Conservation (phyloP, 2,888 invertebrate species). For the Mythimna albipuncta region DNA sequence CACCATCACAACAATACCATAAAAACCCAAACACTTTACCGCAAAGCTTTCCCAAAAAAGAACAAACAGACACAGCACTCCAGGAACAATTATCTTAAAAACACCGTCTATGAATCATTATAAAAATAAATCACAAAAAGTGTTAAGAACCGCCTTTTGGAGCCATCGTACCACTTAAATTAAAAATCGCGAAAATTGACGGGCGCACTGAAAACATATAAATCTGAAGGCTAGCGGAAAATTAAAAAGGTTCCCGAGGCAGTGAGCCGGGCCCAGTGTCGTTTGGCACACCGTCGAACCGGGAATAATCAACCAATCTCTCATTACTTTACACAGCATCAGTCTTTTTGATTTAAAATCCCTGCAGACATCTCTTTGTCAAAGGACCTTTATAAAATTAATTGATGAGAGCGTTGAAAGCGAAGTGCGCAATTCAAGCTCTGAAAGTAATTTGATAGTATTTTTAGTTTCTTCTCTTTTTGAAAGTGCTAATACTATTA, state of each 20-base stretch:
- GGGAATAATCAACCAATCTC: slow-evolving; percentile 76
- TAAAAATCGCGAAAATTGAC: slow-evolving; percentile 87
- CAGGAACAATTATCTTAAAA: slow-evolving; percentile 67
- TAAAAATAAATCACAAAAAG: slow-evolving; percentile 69
- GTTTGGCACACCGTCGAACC: slow-evolving; percentile 72
- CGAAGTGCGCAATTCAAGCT: slow-evolving; percentile 42
- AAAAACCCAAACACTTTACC: slow-evolving; percentile 36
- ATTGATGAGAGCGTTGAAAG: slow-evolving; percentile 59
- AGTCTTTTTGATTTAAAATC: slow-evolving; percentile 70
- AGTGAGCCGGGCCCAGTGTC: slow-evolving; percentile 66
- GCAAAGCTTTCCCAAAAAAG: slow-evolving; percentile 32
- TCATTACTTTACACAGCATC: slow-evolving; percentile 72
- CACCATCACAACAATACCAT: slow-evolving; percentile 27
- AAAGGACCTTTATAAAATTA: slow-evolving; percentile 64
- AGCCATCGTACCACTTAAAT: slow-evolving; percentile 84
- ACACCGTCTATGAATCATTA: slow-evolving; percentile 66
- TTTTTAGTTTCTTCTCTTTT: slow-evolving; percentile 41
- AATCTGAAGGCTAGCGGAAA: slow-evolving; percentile 88
- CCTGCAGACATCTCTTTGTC: slow-evolving; percentile 65
- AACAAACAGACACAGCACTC: slow-evolving; percentile 43
- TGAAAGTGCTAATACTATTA: background rate
- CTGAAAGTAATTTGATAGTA: slow-evolving; percentile 43
- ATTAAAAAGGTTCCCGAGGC: slow-evolving; percentile 87
- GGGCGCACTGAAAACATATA: slow-evolving; percentile 86
- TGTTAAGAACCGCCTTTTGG: slow-evolving; percentile 76